Conservation (phyloP, 2,113 vertebrate species). For the Etheostoma spectabile region DNA sequence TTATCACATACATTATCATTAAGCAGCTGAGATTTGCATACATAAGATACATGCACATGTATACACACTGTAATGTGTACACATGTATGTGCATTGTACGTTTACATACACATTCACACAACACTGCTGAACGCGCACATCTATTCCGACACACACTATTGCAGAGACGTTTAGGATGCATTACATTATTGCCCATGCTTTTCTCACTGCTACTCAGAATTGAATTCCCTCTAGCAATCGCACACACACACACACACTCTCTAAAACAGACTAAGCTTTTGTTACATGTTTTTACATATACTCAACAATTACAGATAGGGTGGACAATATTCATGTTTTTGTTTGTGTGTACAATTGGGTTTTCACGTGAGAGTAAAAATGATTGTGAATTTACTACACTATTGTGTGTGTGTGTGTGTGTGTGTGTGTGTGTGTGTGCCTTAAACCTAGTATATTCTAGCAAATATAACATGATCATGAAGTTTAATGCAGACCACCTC, state of each 20-base stretch:
- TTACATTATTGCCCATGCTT: conserved; percentile 74
- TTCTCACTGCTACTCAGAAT: conserved; percentile 73
- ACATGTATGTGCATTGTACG: conserved; percentile 54
- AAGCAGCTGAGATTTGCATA: conserved; percentile 86
- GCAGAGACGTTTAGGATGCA: conserved; percentile 69
- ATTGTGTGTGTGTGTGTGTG: not conserved
- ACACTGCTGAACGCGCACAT: conserved; percentile 26
- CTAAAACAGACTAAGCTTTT: conserved; percentile 2
- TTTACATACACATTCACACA: conserved; percentile 33
- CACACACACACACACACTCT: conserved; percentile 20
- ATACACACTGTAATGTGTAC: conserved; percentile 52
- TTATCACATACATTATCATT: conserved; percentile 90
- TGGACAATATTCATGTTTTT: conserved; percentile 11
- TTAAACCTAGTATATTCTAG: conserved; percentile 7
- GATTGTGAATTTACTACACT: no score
- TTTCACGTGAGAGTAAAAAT: conserved; percentile 1
- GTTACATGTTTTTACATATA: not conserved
- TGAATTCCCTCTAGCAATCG: conserved; percentile 38
- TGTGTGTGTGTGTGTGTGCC: not conserved
- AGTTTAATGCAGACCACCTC: conserved; percentile 30
- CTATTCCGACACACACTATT: conserved; percentile 46
- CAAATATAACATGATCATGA: conserved; percentile 14
- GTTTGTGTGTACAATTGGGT: not conserved
- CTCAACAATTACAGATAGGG: not conserved
- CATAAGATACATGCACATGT: conserved; percentile 63